These are phyloP conservation scores for Brassicogethes aeneus DNA, from an alignment of 2,888 invertebrate species.

Conservation along the genomic window DNA sequence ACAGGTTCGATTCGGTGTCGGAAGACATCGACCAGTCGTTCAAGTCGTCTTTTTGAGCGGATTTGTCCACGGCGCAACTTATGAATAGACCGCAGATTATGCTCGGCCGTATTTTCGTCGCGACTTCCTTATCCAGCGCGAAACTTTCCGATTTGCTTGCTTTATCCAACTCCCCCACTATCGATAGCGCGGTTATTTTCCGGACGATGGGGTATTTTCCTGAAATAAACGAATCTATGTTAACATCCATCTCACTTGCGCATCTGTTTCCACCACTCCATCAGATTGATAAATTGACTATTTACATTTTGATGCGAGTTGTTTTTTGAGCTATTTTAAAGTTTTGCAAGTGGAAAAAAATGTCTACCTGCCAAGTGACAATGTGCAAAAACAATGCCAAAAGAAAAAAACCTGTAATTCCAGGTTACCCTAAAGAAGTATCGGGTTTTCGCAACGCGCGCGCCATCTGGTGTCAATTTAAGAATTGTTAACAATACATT, in stretches of 20 bases:
- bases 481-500: too few relatives aligned
- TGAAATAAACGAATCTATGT: constrained; percentile 27
- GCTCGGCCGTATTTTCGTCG: constrained; percentile 39
- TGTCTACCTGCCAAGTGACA: too few relatives aligned
- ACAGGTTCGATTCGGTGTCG: constrained; percentile 31
- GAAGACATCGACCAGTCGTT: constrained; percentile 13
- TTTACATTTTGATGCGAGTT: too few relatives aligned
- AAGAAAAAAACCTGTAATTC: too few relatives aligned
- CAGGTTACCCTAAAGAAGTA: too few relatives aligned
- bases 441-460: too few relatives aligned
- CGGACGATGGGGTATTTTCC: constrained; percentile 33
- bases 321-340: too few relatives aligned
- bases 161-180: constrained; percentile 33
- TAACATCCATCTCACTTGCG: background rate
- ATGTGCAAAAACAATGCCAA: too few relatives aligned
- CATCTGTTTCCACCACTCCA: too few relatives aligned
- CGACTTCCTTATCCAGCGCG: background rate
- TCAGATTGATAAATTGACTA: too few relatives aligned
- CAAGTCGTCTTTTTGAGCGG: background rate
- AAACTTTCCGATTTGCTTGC: constrained; percentile 4
- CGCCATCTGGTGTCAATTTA: too few relatives aligned
- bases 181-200: constrained; percentile 40
- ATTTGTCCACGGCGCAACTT: background rate
- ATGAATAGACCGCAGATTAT: constrained; percentile 42
- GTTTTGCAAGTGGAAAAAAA: too few relatives aligned